Evolutionary conservation across 2,888 invertebrate species (phyloP), one percentile per base, ranked within the genome.

Genomic region (Eustalomyia histrio): DNA sequence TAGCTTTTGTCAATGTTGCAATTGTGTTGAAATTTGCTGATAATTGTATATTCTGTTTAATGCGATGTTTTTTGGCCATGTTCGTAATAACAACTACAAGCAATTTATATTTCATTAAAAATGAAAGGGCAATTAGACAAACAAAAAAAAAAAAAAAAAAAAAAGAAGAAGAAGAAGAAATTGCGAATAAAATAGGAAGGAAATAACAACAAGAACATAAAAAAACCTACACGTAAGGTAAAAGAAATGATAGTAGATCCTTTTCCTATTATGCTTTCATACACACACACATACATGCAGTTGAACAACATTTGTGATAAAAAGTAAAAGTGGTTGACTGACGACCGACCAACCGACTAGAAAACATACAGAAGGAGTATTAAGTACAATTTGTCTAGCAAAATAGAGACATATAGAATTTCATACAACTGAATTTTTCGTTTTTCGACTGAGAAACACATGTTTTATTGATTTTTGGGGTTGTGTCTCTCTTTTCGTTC

Each of bases 391-490:
- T 61, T 72, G 60, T 67, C 61, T 71, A 67, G 33, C 43, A 61
- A 29, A 72, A 72, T 61, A 72, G 17, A 72, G 72, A 61, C 61
- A 55, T 78, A 67, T 67, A 78, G 17, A 50, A 72, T 78, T 67
- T 78, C 61, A 64, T 47, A 61, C 17, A 52, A 52, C 17, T 47
- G 33, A 55, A 61, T 18, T 68, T 67, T 29, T 29, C 61, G 55
- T 43, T 39, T 39, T 55, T 68, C 55, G 52, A 69, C 39, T 29
- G 57, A 52, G 76, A 65, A 74, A 69, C 81, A 81, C 60, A 69
- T 81, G 80, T 74, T 52, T 71, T 81, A 81, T 81, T 78, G 81
- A 81, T 81, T 81, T 81, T 81, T 78, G 33, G 81, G 81, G 81
- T 78, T 81, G 80, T 76, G 74, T 71, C 81, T 78, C 71, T 74